These are phyloP conservation scores for Eretmochelys imbricata DNA, from an alignment of 2,113 vertebrate genomes.

Conservation along the genomic window DNA sequence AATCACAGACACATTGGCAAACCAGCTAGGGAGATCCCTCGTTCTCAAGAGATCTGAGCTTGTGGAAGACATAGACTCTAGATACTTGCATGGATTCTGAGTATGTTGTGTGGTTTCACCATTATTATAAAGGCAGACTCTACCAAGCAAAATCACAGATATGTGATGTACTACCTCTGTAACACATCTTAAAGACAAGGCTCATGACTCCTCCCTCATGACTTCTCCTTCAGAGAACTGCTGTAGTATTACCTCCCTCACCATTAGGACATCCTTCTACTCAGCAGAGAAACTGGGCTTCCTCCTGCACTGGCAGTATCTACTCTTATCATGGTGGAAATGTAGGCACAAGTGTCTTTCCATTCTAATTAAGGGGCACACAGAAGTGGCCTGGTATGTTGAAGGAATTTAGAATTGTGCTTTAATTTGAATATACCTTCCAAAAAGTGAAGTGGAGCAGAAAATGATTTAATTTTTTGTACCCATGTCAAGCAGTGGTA, in stretches of 20 bases:
- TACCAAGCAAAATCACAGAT: background rate
- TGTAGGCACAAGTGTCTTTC: background rate
- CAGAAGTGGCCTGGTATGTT: background rate
- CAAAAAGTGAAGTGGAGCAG: background rate
- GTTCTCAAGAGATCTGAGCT: background rate
- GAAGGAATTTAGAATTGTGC: background rate
- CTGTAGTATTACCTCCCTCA: background rate
- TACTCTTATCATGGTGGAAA: background rate
- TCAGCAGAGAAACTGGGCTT: background rate
- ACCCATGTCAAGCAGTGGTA: background rate
- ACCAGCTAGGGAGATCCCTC: background rate
- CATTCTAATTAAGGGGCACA: background rate
- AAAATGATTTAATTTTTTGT: background rate
- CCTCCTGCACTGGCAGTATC: background rate
- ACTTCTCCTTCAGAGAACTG: background rate
- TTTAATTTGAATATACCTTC: background rate
- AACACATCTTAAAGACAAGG: background rate
- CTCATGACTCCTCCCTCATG: background rate
- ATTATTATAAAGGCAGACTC: background rate
- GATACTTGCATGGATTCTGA: background rate
- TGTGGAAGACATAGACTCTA: background rate
- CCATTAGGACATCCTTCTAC: background rate
- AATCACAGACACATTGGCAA: background rate
- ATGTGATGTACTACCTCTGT: rapidly evolving
- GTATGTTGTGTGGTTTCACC: background rate